These are phyloP conservation scores for Eutrigla gurnardus DNA, from an alignment of 2,797 vertebrate genomes.

Conservation along the genomic window DNA sequence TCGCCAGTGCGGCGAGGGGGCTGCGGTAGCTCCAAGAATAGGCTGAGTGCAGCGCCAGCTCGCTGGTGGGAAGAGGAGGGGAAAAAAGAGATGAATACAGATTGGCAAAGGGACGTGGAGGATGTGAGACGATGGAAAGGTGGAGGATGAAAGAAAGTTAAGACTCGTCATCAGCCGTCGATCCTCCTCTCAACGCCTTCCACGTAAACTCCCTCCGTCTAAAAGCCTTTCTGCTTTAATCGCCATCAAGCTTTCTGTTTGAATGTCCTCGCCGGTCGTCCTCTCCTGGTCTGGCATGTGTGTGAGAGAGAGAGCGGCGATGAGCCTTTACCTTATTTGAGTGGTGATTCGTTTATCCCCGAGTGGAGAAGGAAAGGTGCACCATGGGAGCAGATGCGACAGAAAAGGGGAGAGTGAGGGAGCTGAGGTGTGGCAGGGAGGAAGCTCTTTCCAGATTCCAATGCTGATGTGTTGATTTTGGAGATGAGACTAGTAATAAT, in stretches of 20 bases:
- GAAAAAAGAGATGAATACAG: slow-evolving; percentile 64
- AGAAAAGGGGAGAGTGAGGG: slow-evolving; percentile 28
- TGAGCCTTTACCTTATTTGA: slow-evolving; percentile 73
- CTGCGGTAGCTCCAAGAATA: slow-evolving; percentile 77
- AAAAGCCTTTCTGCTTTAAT: slow-evolving; percentile 6
- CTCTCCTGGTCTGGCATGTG: background rate
- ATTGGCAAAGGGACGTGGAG: slow-evolving; percentile 48
- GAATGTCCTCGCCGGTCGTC: slow-evolving; percentile 4
- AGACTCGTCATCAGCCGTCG: slow-evolving; percentile 50
- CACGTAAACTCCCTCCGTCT: slow-evolving; percentile 31
- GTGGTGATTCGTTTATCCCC: slow-evolving; percentile 77
- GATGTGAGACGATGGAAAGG: slow-evolving; percentile 16
- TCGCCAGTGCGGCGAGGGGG: slow-evolving; percentile 48
- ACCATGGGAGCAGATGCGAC: slow-evolving; percentile 61
- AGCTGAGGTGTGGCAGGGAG: slow-evolving; percentile 53
- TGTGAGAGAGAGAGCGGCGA: slow-evolving; percentile 30
- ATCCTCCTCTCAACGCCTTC: slow-evolving; percentile 51
- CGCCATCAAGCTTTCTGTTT: slow-evolving; percentile 22
- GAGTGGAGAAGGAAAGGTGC: slow-evolving; percentile 41
- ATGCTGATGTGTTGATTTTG: slow-evolving; percentile 1
- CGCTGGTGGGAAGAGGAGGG: slow-evolving; percentile 55
- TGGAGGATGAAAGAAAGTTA: slow-evolving; percentile 14
- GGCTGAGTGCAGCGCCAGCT: slow-evolving; percentile 57
- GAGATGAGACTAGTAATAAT: background rate
- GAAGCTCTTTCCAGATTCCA: background rate